Percentiles rank a stretch among this genome's conserved stretches.
phyloP scores from a whole-genome alignment of 2,797 vertebrate species.

The Galago senegalensis region DNA sequence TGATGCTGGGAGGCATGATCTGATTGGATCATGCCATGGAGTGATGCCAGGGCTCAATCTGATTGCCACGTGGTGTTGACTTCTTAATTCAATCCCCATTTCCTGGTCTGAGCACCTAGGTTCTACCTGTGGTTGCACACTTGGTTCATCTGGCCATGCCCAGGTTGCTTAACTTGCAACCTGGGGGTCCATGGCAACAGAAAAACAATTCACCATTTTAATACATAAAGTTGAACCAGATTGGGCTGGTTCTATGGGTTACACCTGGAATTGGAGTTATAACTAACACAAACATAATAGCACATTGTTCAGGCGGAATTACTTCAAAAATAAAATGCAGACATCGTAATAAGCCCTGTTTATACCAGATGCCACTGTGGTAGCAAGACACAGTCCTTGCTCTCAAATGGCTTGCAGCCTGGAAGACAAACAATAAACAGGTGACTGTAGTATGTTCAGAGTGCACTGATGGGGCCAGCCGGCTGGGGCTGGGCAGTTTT shows the following conservation, averaged over 20 bases:
- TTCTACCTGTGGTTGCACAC: neutral
- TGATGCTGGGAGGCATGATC: neutral
- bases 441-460: fast-evolving
- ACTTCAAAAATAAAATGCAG: conserved; percentile 36
- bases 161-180: neutral
- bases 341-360: neutral
- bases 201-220: neutral
- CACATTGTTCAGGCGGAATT: neutral
- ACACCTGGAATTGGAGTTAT: neutral
- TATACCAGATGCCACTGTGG: neutral
- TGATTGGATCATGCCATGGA: neutral
- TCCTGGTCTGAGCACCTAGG: neutral
- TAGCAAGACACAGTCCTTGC: neutral
- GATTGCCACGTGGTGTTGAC: neutral
- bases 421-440: neutral
- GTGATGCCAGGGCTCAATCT: neutral
- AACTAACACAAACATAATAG: neutral
- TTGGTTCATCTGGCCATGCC: neutral
- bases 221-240: neutral
- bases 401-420: neutral
- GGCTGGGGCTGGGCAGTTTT: neutral
- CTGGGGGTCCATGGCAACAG: neutral
- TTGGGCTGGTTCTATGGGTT: neutral
- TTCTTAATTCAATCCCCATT: neutral
- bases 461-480: fast-evolving